These are phyloP conservation scores for Sinocyclocheilus anophthalmus DNA, from an alignment of 2,113 vertebrate genomes.

Conservation along the genomic window DNA sequence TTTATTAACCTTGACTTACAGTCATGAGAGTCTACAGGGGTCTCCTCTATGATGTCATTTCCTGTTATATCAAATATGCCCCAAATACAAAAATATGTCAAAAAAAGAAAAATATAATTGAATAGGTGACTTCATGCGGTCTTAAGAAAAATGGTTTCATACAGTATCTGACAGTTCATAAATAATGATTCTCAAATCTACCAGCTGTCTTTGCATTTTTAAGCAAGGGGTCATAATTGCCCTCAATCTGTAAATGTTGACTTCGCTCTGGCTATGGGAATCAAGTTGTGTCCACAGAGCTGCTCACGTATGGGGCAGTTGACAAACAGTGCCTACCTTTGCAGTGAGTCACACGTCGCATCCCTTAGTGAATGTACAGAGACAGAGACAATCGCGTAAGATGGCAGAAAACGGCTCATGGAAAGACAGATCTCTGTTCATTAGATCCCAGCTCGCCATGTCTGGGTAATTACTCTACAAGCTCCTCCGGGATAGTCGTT, in stretches of 20 bases:
- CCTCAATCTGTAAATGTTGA: neutral
- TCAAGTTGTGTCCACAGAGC: constrained; percentile 64
- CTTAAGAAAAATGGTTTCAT: no score
- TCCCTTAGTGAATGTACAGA: constrained; percentile 94
- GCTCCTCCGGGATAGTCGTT: constrained; percentile 1
- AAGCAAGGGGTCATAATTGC: neutral
- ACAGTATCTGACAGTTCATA: neutral
- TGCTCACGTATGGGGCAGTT: constrained; percentile 69
- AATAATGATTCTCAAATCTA: neutral
- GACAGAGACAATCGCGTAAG: constrained; percentile 83
- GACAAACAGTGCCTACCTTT: constrained; percentile 88
- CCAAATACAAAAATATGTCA: neutral
- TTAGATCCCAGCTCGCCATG: constrained; percentile 19
- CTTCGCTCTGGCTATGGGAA: constrained; percentile 26
- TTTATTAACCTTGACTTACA: neutral
- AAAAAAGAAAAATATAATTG: neutral
- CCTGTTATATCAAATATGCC: neutral
- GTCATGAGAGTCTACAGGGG: neutral
- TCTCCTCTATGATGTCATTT: neutral
- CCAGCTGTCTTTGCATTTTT: neutral
- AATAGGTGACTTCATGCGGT: no score
- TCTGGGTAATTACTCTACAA: constrained; percentile 45
- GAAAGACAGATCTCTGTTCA: constrained; percentile 40
- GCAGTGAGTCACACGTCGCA: constrained; percentile 96
- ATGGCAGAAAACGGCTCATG: constrained; percentile 65